A percentile compares a stretch with the other conserved stretches of the same genome.
These are phyloP conservation scores for Tenthredo amoena DNA, from an alignment of 2,888 invertebrate genomes.

Conservation along the genomic window DNA sequence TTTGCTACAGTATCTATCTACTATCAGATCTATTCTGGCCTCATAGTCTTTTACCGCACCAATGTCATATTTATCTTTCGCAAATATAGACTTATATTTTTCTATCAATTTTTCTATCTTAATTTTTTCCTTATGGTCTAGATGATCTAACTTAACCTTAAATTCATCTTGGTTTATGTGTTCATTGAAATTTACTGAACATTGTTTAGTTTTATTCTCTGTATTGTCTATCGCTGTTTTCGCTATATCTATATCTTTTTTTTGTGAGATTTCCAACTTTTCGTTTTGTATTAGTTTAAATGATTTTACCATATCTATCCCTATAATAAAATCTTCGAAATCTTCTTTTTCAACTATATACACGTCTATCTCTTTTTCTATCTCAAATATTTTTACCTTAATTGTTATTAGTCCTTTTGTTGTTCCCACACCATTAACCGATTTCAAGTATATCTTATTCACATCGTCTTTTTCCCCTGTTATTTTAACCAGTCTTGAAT, in stretches of 20 bases:
- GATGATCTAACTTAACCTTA: slow-evolving; percentile 29
- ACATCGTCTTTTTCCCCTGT: slow-evolving; percentile 54
- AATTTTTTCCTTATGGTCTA: slow-evolving; percentile 42
- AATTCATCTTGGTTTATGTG: slow-evolving; percentile 25
- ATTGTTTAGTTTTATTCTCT: slow-evolving; percentile 5
- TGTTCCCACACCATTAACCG: slow-evolving; percentile 62
- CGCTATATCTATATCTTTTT: slow-evolving; percentile 47
- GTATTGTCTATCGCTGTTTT: slow-evolving; percentile 31
- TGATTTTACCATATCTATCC: slow-evolving; percentile 59
- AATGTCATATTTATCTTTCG: slow-evolving; percentile 57
- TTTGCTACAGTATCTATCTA: slow-evolving; percentile 54
- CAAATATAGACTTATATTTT: slow-evolving; percentile 58
- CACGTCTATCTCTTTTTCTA: slow-evolving; percentile 60
- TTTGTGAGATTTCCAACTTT: slow-evolving; percentile 55
- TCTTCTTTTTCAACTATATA: slow-evolving; percentile 58
- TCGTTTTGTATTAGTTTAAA: slow-evolving; percentile 59
- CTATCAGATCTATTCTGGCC: slow-evolving; percentile 52
- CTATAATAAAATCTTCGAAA: too few species aligned
- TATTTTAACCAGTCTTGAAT: slow-evolving; percentile 58
- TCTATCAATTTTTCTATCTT: slow-evolving; percentile 46
- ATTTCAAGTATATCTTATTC: slow-evolving; percentile 58
- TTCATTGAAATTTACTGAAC: slow-evolving; percentile 51
- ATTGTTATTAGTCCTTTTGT: slow-evolving; percentile 60
- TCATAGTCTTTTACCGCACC: slow-evolving; percentile 50
- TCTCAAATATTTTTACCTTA: slow-evolving; percentile 62